A percentile compares a stretch with the other conserved stretches of the same genome.
Conservation (phyloP, 2,888 invertebrate genomes). For the Ophraella communa region DNA sequence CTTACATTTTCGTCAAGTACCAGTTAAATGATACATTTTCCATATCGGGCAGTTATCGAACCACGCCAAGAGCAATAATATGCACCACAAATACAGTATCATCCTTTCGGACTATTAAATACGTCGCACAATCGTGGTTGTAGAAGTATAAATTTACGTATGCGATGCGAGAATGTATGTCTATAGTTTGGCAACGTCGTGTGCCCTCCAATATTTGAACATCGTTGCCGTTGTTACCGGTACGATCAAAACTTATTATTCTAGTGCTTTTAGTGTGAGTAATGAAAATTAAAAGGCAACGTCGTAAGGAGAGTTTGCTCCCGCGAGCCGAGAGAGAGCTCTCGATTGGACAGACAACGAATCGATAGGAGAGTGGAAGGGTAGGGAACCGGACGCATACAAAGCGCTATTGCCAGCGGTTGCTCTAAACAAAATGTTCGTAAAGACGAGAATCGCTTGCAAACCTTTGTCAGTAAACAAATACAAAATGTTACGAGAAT, state of each 20-base stretch:
- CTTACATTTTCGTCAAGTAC: constrained; percentile 44
- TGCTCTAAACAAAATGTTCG: constrained; percentile 57
- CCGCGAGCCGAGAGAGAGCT: constrained; percentile 57
- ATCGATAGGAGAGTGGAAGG: constrained; percentile 70
- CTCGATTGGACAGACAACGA: constrained; percentile 68
- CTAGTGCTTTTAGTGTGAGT: constrained; percentile 40
- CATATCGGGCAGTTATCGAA: constrained; percentile 24
- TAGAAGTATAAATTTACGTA: constrained; percentile 34
- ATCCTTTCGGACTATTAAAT: constrained; percentile 42
- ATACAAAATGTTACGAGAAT: constrained; percentile 57
- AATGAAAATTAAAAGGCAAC: constrained; percentile 54
- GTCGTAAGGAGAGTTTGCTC: constrained; percentile 65
- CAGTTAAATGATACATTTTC: constrained; percentile 45
- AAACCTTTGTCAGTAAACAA: constrained; percentile 65
- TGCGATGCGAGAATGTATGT: constrained; percentile 31
- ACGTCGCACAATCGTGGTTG: constrained; percentile 36
- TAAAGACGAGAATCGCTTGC: constrained; percentile 59
- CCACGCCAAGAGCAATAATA: constrained; percentile 26
- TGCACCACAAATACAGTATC: constrained; percentile 45
- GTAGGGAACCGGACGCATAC: constrained; percentile 64
- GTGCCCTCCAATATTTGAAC: constrained; percentile 47
- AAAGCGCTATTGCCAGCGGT: constrained; percentile 64
- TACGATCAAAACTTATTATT: constrained; percentile 33
- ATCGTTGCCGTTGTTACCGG: constrained; percentile 39
- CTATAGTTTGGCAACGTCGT: constrained; percentile 50